phyloP scores from a whole-genome alignment of 2,113 vertebrate species.

The Andinoacara biseriatus region DNA sequence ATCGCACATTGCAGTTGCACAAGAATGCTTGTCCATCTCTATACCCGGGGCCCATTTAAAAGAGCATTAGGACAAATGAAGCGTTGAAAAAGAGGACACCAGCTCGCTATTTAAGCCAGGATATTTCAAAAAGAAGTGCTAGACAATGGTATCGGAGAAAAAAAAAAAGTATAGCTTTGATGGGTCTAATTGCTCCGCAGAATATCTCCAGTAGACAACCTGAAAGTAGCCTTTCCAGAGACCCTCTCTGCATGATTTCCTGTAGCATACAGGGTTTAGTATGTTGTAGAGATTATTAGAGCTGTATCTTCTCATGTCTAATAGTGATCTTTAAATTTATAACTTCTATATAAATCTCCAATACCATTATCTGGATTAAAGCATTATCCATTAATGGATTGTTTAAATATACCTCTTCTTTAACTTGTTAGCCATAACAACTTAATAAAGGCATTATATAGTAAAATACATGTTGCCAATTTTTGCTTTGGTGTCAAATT shows the following conservation, averaged over 20 bases:
- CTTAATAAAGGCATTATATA: not conserved
- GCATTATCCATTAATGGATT: not conserved
- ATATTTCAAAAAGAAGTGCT: constrained; percentile 36
- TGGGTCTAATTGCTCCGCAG: constrained; percentile 35
- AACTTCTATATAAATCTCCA: not conserved
- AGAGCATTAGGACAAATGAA: constrained; percentile 71
- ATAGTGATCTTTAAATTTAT: not conserved
- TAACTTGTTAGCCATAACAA: not conserved
- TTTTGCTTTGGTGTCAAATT: not conserved
- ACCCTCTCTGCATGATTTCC: constrained; percentile 11
- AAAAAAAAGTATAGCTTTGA: constrained; percentile 19
- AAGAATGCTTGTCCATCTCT: constrained; percentile 69
- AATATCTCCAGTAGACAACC: constrained; percentile 21
- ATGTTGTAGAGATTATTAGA: not conserved
- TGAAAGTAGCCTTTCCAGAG: constrained; percentile 22
- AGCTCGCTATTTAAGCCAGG: constrained; percentile 49
- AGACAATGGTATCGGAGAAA: constrained; percentile 32
- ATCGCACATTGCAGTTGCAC: constrained; percentile 68
- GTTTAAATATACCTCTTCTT: not conserved
- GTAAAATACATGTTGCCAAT: not conserved
- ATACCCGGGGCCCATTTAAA: constrained; percentile 63
- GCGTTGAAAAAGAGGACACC: constrained; percentile 57
- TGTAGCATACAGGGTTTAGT: not conserved
- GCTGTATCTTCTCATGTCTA: not conserved
- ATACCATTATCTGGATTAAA: not conserved